These are phyloP conservation scores for Chloroclystis v-ata DNA, from an alignment of 2,888 invertebrate species.

Conservation along the genomic window DNA sequence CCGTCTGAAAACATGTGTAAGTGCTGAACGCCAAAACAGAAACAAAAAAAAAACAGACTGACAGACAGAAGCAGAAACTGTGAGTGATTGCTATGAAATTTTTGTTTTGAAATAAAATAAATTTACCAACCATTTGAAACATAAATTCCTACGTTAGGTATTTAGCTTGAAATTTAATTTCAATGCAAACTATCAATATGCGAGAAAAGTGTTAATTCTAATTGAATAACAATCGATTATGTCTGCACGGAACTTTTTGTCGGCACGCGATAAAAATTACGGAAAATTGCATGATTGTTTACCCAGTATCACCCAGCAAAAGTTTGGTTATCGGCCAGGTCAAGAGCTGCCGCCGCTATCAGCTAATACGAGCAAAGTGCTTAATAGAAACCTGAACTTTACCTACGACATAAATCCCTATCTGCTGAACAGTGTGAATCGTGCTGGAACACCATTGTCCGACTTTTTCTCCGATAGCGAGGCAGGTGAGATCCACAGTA, in stretches of 20 bases:
- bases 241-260: conserved; percentile 69
- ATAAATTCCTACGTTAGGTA: conserved; percentile 1
- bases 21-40: too few relatives aligned
- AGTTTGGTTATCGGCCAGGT: conserved; percentile 49
- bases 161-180: not conserved
- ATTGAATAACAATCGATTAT: conserved; percentile 45
- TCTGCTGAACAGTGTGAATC: conserved; percentile 48
- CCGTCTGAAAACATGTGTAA: too few relatives aligned
- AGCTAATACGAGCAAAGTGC: conserved; percentile 48
- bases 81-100: too few relatives aligned
- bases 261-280: conserved; percentile 61
- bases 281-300: conserved; percentile 62
- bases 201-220: not conserved
- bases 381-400: conserved; percentile 63
- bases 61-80: too few relatives aligned
- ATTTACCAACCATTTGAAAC: not conserved
- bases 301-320: conserved; percentile 62
- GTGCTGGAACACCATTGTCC: conserved; percentile 64
- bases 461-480: conserved; percentile 72
- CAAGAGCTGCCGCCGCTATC: conserved; percentile 58
- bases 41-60: too few relatives aligned
- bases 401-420: conserved; percentile 52
- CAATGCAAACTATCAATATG: not conserved
- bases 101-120: too few relatives aligned
- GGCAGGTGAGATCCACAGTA: conserved; percentile 44